Conservation (phyloP, 2,888 invertebrate species). For the Dolichomitus sp. region DNA sequence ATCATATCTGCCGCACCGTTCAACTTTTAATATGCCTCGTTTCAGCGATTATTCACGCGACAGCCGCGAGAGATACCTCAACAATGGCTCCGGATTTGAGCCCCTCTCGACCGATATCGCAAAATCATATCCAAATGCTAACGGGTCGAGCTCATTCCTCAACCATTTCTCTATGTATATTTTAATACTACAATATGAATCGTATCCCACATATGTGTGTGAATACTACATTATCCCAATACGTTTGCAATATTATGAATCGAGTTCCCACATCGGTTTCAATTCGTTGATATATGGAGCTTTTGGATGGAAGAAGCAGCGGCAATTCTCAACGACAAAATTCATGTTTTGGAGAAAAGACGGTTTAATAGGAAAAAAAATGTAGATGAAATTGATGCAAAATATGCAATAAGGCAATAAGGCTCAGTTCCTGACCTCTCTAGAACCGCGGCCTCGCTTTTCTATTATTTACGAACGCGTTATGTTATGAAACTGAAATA, state of each 20-base stretch:
- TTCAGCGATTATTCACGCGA: constrained; percentile 64
- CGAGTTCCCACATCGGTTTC: constrained; percentile 20
- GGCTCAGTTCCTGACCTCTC: no score
- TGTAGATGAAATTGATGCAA: no score
- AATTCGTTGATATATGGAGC: background rate
- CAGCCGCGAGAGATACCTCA: constrained; percentile 39
- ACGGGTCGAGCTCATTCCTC: constrained; percentile 12
- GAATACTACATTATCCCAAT: background rate
- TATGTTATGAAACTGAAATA: no score
- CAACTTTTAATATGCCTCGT: constrained; percentile 64
- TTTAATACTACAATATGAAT: background rate
- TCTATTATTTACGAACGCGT: no score
- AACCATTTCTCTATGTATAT: constrained; percentile 15
- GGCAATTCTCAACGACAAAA: background rate
- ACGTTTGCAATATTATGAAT: constrained; percentile 13
- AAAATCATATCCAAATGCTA: constrained; percentile 32
- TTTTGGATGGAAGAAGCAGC: background rate
- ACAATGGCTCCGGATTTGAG: constrained; percentile 20
- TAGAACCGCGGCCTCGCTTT: no score
- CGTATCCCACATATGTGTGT: constrained; percentile 2
- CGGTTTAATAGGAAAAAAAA: background rate
- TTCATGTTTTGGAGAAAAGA: background rate
- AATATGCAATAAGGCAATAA: no score
- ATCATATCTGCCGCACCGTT: constrained; percentile 42
- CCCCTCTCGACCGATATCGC: constrained; percentile 38